Evolutionary conservation across 2,888 invertebrate species (phyloP).

Genomic region (Uropetala carovei): DNA sequence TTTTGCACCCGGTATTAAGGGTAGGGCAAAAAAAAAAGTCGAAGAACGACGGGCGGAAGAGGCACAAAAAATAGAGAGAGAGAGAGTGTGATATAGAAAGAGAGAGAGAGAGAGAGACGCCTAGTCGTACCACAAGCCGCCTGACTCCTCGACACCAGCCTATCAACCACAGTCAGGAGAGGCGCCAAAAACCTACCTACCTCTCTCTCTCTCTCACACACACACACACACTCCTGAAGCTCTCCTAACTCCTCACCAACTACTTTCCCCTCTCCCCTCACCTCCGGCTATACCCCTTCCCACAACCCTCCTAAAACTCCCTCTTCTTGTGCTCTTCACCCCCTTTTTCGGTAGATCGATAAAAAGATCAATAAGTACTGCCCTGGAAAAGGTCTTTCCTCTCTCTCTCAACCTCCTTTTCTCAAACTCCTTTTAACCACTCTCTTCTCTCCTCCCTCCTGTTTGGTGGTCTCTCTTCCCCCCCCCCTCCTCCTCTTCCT

Average conservation of each 20-base stretch:
- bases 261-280: neutral
- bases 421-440: too few relatives aligned
- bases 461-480: neutral
- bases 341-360: neutral
- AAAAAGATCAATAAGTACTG: constrained; percentile 20
- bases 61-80: too few relatives aligned
- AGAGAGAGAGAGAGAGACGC: too few relatives aligned
- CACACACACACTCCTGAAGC: neutral
- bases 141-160: neutral
- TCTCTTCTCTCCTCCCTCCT: neutral
- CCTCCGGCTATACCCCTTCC: neutral
- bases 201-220: neutral
- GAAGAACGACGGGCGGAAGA: too few relatives aligned
- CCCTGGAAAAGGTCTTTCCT: constrained; percentile 44
- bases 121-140: neutral
- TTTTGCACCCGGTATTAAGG: too few relatives aligned
- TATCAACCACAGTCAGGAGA: neutral
- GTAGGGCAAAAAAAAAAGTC: too few relatives aligned
- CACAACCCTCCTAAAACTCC: neutral
- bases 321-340: neutral
- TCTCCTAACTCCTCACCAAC: neutral
- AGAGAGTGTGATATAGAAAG: too few relatives aligned
- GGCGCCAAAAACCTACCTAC: neutral
- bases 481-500: neutral
- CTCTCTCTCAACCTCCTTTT: neutral